These are phyloP conservation scores for Drosophila picticornis DNA, from an alignment of 2,888 invertebrate genomes.

Conservation along the genomic window DNA sequence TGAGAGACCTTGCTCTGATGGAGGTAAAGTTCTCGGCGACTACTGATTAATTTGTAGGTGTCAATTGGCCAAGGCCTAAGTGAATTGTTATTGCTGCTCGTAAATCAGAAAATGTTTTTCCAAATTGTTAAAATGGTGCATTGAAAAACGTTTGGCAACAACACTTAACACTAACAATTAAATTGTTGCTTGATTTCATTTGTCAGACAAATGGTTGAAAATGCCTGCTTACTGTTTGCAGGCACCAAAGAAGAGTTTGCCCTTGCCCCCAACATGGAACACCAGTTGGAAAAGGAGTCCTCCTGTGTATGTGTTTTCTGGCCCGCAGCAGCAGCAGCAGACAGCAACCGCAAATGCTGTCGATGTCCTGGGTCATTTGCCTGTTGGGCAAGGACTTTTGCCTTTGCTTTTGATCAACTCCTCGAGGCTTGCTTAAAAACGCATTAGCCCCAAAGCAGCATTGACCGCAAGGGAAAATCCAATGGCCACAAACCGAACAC, in stretches of 20 bases:
- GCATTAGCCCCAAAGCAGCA: constrained; percentile 50
- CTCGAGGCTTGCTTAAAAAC: constrained; percentile 65
- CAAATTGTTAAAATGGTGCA: constrained; percentile 29
- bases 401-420: constrained; percentile 44
- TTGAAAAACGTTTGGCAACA: constrained; percentile 28
- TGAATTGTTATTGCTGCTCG: constrained; percentile 69
- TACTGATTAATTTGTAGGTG: constrained; percentile 74
- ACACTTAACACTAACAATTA: constrained; percentile 39
- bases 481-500: constrained; percentile 39
- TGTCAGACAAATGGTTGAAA: constrained; percentile 41
- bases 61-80: constrained; percentile 60
- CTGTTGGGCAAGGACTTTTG: neutral
- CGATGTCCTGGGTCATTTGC: constrained; percentile 10
- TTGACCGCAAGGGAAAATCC: constrained; percentile 64
- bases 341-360: constrained; percentile 62
- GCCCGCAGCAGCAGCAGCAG: constrained; percentile 25
- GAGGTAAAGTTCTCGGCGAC: constrained; percentile 24
- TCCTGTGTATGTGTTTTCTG: constrained; percentile 12
- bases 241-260: constrained; percentile 29
- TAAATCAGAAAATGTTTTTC: constrained; percentile 51
- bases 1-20: constrained; percentile 22
- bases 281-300: neutral
- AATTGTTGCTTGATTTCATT: constrained; percentile 65
- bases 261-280: neutral
- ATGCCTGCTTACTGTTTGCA: constrained; percentile 42